phyloP scores from a whole-genome alignment of 2,888 invertebrate species.

The Capitulum mitella region DNA sequence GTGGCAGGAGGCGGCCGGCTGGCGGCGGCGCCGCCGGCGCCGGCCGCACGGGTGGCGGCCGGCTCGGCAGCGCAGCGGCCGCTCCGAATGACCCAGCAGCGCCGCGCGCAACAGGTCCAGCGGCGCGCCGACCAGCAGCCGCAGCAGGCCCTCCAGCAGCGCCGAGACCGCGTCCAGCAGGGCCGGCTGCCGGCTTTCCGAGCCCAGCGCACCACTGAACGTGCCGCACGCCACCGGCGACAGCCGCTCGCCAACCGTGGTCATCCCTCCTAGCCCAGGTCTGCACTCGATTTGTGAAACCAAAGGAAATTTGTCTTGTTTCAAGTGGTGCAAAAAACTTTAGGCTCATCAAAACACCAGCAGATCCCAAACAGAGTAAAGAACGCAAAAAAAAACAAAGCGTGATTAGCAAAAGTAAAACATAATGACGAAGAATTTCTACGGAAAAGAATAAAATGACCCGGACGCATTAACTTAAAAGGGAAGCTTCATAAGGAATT shows the following conservation, averaged over 20 bases:
- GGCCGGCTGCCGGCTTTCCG: background rate
- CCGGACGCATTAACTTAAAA: too few relatives aligned
- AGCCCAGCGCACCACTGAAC: background rate
- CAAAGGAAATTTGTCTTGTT: too few relatives aligned
- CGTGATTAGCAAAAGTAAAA: too few relatives aligned
- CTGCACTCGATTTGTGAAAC: too few relatives aligned
- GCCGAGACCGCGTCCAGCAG: background rate
- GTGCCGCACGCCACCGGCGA: background rate
- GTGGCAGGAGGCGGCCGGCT: background rate
- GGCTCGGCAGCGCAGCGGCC: background rate
- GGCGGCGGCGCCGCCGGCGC: background rate
- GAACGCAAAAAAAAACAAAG: too few relatives aligned
- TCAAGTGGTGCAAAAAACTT: too few relatives aligned
- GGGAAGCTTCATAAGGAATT: too few relatives aligned
- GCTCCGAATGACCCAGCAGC: background rate
- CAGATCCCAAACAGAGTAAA: too few relatives aligned
- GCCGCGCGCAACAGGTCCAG: slow-evolving; percentile 11
- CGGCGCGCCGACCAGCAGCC: slow-evolving; percentile 8
- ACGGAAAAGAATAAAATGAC: too few relatives aligned
- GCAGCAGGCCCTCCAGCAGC: slow-evolving; percentile 3
- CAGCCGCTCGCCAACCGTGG: background rate
- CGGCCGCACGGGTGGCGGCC: background rate
- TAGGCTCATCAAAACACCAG: too few relatives aligned
- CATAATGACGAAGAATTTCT: too few relatives aligned
- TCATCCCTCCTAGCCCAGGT: too few relatives aligned